A percentile compares a stretch with the other conserved stretches of the same genome.
phyloP scores from a whole-genome alignment of 2,797 vertebrate species.

The Xenops minutus region DNA sequence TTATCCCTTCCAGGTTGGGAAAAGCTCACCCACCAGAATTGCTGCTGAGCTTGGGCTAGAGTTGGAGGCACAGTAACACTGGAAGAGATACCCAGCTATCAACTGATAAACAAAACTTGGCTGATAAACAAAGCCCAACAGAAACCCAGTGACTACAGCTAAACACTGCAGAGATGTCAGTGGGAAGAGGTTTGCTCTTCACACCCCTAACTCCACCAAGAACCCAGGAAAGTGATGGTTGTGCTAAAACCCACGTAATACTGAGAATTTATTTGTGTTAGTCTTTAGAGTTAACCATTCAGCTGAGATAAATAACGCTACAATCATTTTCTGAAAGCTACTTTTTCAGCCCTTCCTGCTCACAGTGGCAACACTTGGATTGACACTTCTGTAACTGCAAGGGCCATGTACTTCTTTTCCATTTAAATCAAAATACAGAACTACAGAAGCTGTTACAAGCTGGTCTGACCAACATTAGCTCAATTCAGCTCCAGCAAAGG shows the following conservation, averaged over 20 bases:
- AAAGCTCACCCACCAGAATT: background rate
- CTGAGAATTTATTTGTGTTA: background rate
- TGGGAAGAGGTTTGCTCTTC: background rate
- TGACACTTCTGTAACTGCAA: background rate
- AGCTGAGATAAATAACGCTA: background rate
- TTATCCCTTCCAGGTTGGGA: background rate
- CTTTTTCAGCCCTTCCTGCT: background rate
- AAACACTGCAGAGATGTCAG: background rate
- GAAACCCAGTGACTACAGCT: background rate
- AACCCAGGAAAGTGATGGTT: background rate
- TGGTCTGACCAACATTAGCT: background rate
- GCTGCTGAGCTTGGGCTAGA: rapidly evolving
- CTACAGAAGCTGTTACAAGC: background rate
- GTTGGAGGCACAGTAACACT: background rate
- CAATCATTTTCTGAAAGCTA: background rate
- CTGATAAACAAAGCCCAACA: background rate
- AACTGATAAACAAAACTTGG: background rate
- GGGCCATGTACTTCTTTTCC: background rate
- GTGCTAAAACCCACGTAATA: background rate
- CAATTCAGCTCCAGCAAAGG: background rate
- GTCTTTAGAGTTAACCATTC: background rate
- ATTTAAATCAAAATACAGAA: slow-evolving; percentile 17
- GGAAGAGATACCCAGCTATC: background rate
- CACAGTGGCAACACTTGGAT: background rate
- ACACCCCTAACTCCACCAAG: background rate